phyloP scores from a whole-genome alignment of 2,888 invertebrate genomes.

The Cephus runcator region DNA sequence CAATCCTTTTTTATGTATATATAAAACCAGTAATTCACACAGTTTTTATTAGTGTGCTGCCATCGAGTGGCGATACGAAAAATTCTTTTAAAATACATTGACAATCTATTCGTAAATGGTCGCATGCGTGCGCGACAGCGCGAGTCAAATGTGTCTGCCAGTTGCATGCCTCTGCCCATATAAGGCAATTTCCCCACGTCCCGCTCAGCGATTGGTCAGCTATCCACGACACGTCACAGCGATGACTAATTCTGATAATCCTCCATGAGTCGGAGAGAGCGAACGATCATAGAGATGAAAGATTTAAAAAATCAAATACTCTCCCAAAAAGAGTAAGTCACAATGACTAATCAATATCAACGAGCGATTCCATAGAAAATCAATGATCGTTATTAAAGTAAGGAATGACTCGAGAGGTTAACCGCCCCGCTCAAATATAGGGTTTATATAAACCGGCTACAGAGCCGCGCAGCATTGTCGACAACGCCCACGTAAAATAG shows the following conservation, averaged over 20 bases:
- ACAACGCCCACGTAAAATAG: conserved; percentile 23
- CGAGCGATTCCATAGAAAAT: background rate
- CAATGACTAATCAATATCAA: background rate
- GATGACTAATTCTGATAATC: conserved; percentile 47
- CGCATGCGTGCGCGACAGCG: conserved; percentile 33
- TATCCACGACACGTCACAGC: conserved; percentile 44
- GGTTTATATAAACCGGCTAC: conserved; percentile 32
- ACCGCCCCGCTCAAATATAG: conserved; percentile 32
- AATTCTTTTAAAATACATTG: background rate
- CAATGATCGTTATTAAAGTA: conserved; percentile 8
- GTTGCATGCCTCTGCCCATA: conserved; percentile 61
- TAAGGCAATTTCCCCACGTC: conserved; percentile 67
- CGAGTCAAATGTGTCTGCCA: conserved; percentile 3
- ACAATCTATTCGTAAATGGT: conserved; percentile 12
- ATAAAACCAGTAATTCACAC: background rate
- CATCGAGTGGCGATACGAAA: background rate
- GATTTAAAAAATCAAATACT: background rate
- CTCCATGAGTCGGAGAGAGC: background rate
- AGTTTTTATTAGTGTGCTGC: background rate
- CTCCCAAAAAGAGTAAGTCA: background rate
- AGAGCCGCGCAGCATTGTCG: conserved; percentile 27
- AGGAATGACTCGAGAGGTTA: conserved; percentile 13
- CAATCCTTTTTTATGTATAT: background rate
- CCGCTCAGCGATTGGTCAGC: conserved; percentile 62
- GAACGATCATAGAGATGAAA: background rate